Evolutionary conservation across 2,113 vertebrate species (phyloP), one percentile per base, ranked within the genome.

Genomic region (Mola mola): DNA sequence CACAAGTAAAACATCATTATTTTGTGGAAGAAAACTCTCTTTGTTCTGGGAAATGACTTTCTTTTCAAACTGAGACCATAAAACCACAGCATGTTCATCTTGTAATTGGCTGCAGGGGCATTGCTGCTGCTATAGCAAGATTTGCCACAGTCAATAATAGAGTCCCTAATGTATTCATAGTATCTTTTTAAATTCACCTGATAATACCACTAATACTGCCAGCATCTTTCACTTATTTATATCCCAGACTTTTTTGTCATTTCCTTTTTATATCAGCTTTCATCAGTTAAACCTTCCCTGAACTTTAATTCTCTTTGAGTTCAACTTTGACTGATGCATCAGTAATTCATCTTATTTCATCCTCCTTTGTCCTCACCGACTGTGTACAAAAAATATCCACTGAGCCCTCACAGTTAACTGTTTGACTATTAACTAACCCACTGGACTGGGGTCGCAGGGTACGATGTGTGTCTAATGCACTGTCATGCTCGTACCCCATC

Each of bases 401-500:
- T 25, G 66, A 71, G 48, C 37, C 36, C 34, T 48, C 24, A 8
- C 52, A 43, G 28, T 66, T 57, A 64, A 47, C 53, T 34, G 28
- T 26, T 55, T 64, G 38, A 62, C 47, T 57, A 15, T 16, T 66
- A 58, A 58, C 71, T 48, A 44, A 66, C 50, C 22, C 15, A 3
- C 5, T 21, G 24, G 36, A 51, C 38, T 26, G 25, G 13, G 69
- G 57, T 67, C 66, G 44, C 25, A 1, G 57, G 49, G 33, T 58
- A n/a, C 12, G 9, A 57, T 49, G 29, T 37, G 62, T 75, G 79
- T 66, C 74, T 43, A 58, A 50, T 8, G 44, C 16, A 19, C 1
- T 16, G 63, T 5, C 59, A 28, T 25, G 49, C 52, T 70, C 1
- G 0, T 49, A 38, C 34, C 62, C 59, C 63, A 41, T 81, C 60